Evolutionary conservation across 2,113 vertebrate species (phyloP), one percentile per base, ranked within the genome.

Genomic region (Haemorhous mexicanus): DNA sequence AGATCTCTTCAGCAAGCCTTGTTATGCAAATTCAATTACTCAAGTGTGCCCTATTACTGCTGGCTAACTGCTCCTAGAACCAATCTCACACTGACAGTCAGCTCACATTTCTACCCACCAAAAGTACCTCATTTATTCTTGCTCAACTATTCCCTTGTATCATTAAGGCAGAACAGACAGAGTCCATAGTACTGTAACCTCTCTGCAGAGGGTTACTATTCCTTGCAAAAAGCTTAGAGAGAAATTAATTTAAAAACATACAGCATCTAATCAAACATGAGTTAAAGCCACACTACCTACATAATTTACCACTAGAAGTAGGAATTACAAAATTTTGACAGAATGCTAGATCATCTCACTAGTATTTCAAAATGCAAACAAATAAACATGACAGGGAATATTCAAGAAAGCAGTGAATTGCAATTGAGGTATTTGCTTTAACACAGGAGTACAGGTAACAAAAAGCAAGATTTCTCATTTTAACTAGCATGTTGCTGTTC

Each of bases 1-100:
- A 98, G 97, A 97, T 87, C 98, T 96, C 96, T 96, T 97, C 97
- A 96, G 96, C 92, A 62, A 95, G 97, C 97, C 99, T 99, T 99
- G 99, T 99, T 99, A 99, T 99, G 99, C 98, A 99, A 99, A 99
- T 99, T 98, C 97, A 98, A 98, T 98, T 98, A 98, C 98, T 98
- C 98, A 98, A 98, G 98, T 98, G 98, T 98, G 98, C 97, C 98
- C 98, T 98, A 98, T 98, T 98, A 98, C 97, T 97, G 98, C 98
- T 98, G 98, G 98, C 98, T 98, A 99, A 98, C 98, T 97, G 95
- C 96, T 98, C 98, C 96, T 97, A 98, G 97, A 98, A 98, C 98
- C 95, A 90, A 96, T 97, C 97, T 98, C 97, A 97, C 97, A 98
- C 98, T 98, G 98, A 98, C 98, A 98, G 97, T 96, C 97, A 85